Evolutionary conservation across 2,888 invertebrate species (phyloP), one percentile per base, ranked within the genome.

Genomic region (Pristionchus exspectatus): DNA sequence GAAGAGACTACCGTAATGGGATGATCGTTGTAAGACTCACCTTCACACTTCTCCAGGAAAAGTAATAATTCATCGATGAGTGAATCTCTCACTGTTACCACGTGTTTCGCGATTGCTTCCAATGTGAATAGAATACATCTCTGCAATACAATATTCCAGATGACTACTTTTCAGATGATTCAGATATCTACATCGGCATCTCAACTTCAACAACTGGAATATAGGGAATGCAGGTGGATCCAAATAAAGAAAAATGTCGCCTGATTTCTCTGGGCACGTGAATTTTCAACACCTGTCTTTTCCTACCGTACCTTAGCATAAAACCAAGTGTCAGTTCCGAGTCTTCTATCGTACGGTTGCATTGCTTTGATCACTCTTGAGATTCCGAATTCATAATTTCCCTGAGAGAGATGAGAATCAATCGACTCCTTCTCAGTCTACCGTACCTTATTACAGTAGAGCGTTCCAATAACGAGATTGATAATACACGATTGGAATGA

Each of bases 371-470:
- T 98, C 0, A 99, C 98, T 91, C 99, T 96, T 0, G 98, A 98
- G 93, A 99, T 97, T 1, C 99, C 99, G 96, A 99, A 99, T 95
- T 99, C 99, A 94, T 98, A 99, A 96, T 99, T 99, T 0, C 98
- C 98, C 96, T 94, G 90, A 38, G 90, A 77, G 59, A 77, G 59
- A 59, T 24, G 59, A 18, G 18, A 66, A n/a, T 27, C 54, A 69
- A 33, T 83, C 21, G 30, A 83, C 21, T 50, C 50, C 2, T 30
- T 27, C 83, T 16, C 59, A 56, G 30, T 27, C 87, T 66, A 87
- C 69, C 69, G 66, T 87, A 93, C 94, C 91, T 99, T 99, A 3
- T 98, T 98, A 95, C 99, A 99, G 95, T 99, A 99, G 66, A 99
- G 96, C 0, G 99, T 99, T 24, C 99, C 99, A 92, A 99, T 99